A percentile compares a stretch with the other conserved stretches of the same genome.
These are phyloP conservation scores for Trichosurus vulpecula DNA, from an alignment of 2,797 vertebrate species.

Conservation along the genomic window DNA sequence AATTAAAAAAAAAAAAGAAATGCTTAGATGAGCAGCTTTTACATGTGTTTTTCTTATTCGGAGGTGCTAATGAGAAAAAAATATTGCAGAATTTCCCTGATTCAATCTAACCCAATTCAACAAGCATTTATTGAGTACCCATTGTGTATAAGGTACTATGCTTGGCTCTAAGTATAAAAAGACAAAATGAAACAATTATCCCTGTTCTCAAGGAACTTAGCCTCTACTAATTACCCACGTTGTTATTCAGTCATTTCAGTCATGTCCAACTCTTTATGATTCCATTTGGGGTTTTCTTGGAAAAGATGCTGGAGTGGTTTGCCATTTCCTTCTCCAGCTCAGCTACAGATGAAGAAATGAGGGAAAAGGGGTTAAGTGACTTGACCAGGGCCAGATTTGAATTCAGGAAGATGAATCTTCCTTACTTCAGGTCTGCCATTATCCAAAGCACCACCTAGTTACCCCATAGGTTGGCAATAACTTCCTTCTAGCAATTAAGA, in stretches of 20 bases:
- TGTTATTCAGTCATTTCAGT: background rate
- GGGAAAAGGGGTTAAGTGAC: background rate
- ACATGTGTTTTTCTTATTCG: conserved; percentile 32
- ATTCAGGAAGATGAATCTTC: background rate
- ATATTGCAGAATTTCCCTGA: conserved; percentile 57
- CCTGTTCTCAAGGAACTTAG: background rate
- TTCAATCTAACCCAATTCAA: background rate
- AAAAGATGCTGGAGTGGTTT: background rate
- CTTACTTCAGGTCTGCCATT: background rate
- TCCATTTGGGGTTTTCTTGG: background rate
- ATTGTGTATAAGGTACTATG: background rate
- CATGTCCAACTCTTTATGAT: background rate
- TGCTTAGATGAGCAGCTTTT: background rate
- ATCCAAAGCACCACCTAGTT: background rate
- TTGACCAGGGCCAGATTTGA: background rate
- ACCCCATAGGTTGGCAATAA: conserved; percentile 62
- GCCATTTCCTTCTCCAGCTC: background rate
- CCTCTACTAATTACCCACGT: background rate
- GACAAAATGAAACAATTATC: background rate
- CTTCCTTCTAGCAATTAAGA: conserved; percentile 58
- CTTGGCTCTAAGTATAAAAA: background rate
- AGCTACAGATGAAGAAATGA: background rate
- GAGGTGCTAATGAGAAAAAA: conserved; percentile 55
- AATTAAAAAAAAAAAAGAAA: conserved; percentile 51
- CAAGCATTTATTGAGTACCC: background rate